These are phyloP conservation scores for Pemphigus obesinymphae DNA, from an alignment of 1,140 invertebrate genomes.

Conservation along the genomic window DNA sequence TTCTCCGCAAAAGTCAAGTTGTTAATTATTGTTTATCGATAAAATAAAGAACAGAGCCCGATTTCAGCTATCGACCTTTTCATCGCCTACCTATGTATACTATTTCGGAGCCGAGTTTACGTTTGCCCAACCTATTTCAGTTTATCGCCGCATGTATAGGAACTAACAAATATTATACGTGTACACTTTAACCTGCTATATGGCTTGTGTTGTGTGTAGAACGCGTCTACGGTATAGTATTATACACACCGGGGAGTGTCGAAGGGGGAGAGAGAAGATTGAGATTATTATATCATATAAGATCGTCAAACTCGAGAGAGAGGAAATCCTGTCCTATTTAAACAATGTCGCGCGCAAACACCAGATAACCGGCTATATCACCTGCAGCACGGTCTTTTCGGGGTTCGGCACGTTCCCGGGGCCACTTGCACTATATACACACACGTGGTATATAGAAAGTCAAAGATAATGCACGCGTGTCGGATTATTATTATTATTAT, in stretches of 20 bases:
- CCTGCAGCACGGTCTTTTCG: not conserved
- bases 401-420: constrained; percentile 11
- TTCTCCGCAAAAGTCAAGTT: too few relatives aligned
- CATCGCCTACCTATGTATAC: too few relatives aligned
- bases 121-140: too few relatives aligned
- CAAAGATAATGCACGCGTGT: not conserved
- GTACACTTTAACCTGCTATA: too few relatives aligned
- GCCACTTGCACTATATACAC: not conserved
- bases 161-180: too few relatives aligned
- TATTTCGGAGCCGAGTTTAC: too few relatives aligned
- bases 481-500: not conserved
- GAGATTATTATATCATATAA: constrained; percentile 6
- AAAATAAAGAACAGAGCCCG: too few relatives aligned
- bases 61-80: too few relatives aligned
- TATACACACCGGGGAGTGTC: not conserved
- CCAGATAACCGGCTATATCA: constrained; percentile 25
- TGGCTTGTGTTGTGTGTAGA: too few relatives aligned
- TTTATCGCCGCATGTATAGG: too few relatives aligned
- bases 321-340: constrained; percentile 33
- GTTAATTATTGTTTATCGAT: too few relatives aligned
- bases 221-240: too few relatives aligned
- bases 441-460: not conserved
- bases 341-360: constrained; percentile 26
- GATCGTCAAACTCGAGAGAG: constrained; percentile 5
- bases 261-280: not conserved